Evolutionary conservation across 2,888 invertebrate species (phyloP).

Genomic region (Poecilobothrus nobilitatus): DNA sequence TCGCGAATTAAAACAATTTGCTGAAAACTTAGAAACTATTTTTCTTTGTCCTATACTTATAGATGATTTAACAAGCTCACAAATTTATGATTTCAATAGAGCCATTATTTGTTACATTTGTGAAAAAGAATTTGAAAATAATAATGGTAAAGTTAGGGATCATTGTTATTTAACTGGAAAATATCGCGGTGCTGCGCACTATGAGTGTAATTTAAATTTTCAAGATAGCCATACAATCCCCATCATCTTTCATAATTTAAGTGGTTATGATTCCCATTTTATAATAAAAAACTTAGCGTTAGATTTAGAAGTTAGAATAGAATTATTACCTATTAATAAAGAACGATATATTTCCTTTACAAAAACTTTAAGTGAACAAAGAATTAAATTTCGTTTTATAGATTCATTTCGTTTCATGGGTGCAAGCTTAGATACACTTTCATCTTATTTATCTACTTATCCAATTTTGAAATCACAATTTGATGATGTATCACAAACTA

Average conservation of each 20-base stretch:
- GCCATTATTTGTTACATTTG: no score
- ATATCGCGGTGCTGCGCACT: no score
- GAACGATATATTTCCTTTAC: background rate
- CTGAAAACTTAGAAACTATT: background rate
- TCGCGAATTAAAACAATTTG: background rate
- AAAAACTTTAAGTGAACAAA: background rate
- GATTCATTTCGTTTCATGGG: slow-evolving; percentile 17
- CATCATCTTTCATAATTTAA: no score
- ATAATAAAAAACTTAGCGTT: no score
- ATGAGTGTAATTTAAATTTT: no score
- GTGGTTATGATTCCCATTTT: no score
- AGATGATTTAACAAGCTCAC: slow-evolving; percentile 7
- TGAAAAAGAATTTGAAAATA: no score
- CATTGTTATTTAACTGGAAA: slow-evolving; percentile 23
- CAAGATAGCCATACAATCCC: no score
- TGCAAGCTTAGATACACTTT: slow-evolving; percentile 13
- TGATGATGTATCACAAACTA: slow-evolving; percentile 16
- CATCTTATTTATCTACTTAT: background rate
- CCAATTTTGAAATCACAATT: background rate
- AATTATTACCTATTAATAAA: no score
- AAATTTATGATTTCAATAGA: slow-evolving; percentile 14
- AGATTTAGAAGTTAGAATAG: no score
- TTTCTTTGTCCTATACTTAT: background rate
- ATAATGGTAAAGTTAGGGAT: no score
- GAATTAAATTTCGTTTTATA: slow-evolving; percentile 19